Evolutionary conservation across 53 echinoderm and acorn worm genomes (phyloP).

Genomic region (Glandiceps talaboti): DNA sequence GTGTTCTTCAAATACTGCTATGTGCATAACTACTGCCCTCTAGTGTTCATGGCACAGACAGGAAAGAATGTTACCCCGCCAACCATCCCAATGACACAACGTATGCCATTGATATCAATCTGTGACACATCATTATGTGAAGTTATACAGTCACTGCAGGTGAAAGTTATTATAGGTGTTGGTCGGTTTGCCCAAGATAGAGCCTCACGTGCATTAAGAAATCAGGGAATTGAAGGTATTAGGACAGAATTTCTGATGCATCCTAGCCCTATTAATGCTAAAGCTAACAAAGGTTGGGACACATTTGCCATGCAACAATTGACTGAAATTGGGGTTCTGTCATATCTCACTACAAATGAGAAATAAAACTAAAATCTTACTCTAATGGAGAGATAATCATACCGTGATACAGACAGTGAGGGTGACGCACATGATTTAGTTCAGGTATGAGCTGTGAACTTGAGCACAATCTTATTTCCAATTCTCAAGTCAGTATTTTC

Average conservation of each 20-base stretch:
- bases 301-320: conserved; percentile 58
- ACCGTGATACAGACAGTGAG: too few relatives aligned
- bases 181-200: conserved; percentile 81
- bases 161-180: conserved; percentile 79
- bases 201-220: conserved; percentile 46
- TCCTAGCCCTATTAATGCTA: conserved; percentile 86
- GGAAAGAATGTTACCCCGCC: conserved; percentile 90
- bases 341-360: conserved; percentile 59
- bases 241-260: conserved; percentile 66
- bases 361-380: too few relatives aligned
- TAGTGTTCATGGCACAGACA: conserved; percentile 79
- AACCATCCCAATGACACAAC: conserved; percentile 30
- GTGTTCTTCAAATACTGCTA: conserved; percentile 72
- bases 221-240: conserved; percentile 51
- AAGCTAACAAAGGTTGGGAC: conserved; percentile 88
- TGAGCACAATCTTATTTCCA: too few relatives aligned
- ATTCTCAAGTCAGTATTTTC: too few relatives aligned
- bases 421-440: too few relatives aligned
- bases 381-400: too few relatives aligned
- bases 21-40: conserved; percentile 88
- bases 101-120: conserved; percentile 47
- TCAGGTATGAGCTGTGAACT: too few relatives aligned
- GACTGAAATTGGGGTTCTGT: conserved; percentile 52
- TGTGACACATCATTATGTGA: conserved; percentile 62
- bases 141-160: conserved; percentile 44